These are phyloP conservation scores for Metellina segmentata DNA, from an alignment of 2,888 invertebrate genomes.

Conservation along the genomic window DNA sequence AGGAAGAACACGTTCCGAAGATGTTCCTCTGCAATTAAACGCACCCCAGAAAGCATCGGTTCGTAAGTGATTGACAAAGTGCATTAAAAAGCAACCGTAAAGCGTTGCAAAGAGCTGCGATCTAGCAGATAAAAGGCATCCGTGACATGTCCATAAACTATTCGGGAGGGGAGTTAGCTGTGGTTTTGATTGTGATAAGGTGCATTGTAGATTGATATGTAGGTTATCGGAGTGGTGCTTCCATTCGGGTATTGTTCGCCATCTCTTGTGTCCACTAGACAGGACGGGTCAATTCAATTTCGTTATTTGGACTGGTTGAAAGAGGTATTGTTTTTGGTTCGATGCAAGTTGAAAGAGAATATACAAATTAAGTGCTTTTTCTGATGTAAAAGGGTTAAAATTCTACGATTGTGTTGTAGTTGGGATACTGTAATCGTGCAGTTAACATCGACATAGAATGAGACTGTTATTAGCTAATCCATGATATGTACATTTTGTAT, in stretches of 20 bases:
- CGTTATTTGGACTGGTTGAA: neutral
- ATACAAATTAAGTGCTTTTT: no score
- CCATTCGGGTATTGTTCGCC: neutral
- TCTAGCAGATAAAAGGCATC: slow-evolving; percentile 9
- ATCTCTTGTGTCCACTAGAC: neutral
- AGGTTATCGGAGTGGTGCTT: slow-evolving; percentile 8
- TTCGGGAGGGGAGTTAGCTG: neutral
- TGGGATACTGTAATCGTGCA: no score
- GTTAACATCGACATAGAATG: no score
- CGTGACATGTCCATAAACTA: slow-evolving; percentile 44
- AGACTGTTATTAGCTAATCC: no score
- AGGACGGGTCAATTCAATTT: slow-evolving; percentile 17
- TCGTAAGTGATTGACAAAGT: neutral
- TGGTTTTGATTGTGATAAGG: slow-evolving; percentile 7
- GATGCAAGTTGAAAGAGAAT: no score
- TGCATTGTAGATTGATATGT: slow-evolving; percentile 40
- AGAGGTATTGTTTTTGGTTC: no score
- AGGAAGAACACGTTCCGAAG: neutral
- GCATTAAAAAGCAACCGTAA: neutral
- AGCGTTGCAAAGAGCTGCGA: neutral
- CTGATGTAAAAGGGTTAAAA: no score
- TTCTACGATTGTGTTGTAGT: no score
- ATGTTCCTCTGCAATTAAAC: neutral
- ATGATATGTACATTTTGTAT: no score
- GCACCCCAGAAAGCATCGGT: neutral